These are phyloP conservation scores for Pinna nobilis DNA, from an alignment of 1,140 invertebrate species.

Conservation along the genomic window DNA sequence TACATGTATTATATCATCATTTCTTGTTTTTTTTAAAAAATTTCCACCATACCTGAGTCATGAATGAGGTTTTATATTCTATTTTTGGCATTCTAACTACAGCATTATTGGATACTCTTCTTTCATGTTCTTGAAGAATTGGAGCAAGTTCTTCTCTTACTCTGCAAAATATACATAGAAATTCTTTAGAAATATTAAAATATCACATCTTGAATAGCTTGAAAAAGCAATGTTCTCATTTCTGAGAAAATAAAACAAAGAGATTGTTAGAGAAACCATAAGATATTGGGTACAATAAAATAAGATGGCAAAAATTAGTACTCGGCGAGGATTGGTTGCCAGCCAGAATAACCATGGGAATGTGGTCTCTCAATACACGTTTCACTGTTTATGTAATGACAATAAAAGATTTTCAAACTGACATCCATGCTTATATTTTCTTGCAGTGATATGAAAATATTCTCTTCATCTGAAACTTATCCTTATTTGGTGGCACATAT, in stretches of 20 bases:
- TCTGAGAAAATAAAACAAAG: too few relatives aligned
- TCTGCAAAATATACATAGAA: slow-evolving; percentile 6
- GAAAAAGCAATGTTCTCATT: too few relatives aligned
- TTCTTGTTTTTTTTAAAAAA: slow-evolving; percentile 32
- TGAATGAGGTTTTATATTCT: slow-evolving; percentile 56
- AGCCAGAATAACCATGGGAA: neutral
- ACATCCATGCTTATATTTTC: too few relatives aligned
- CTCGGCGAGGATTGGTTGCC: neutral
- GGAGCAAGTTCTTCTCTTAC: slow-evolving; percentile 26
- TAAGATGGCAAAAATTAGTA: neutral
- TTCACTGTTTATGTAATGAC: too few relatives aligned
- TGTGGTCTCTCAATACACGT: too few relatives aligned
- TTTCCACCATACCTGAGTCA: slow-evolving; percentile 48
- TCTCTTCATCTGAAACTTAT: too few relatives aligned
- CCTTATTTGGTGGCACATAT: too few relatives aligned
- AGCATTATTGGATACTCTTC: slow-evolving; percentile 33
- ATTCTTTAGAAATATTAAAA: too few relatives aligned
- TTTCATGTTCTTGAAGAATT: slow-evolving; percentile 40
- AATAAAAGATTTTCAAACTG: too few relatives aligned
- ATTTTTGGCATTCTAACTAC: slow-evolving; percentile 49
- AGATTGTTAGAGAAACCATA: too few relatives aligned
- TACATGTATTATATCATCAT: slow-evolving; percentile 23
- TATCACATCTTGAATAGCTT: too few relatives aligned
- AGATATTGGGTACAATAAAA: neutral
- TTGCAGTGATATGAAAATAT: too few relatives aligned